These are phyloP conservation scores for Periophthalmodon schlosseri DNA, from an alignment of 2,113 vertebrate species.

Conservation along the genomic window DNA sequence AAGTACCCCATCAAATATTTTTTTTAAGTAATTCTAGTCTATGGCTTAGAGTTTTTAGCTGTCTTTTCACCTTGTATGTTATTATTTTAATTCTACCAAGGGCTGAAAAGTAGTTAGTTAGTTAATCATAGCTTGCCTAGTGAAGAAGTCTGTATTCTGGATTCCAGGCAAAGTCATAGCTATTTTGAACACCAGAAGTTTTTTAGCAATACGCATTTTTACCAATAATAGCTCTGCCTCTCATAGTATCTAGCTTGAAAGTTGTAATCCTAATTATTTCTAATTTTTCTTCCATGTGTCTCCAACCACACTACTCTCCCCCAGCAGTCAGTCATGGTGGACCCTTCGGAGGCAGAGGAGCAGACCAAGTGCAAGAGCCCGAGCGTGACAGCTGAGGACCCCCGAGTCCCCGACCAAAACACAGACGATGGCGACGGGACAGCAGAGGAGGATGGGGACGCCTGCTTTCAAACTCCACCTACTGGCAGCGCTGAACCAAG, in stretches of 20 bases:
- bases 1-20: background rate
- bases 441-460: conserved; percentile 61
- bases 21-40: background rate
- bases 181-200: background rate
- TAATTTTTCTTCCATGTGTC: conserved; percentile 24
- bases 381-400: conserved; percentile 58
- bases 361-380: conserved; percentile 70
- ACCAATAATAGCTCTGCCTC: background rate
- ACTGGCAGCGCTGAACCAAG: conserved; percentile 60
- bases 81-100: background rate
- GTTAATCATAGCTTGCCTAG: too few species aligned
- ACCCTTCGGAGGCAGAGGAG: conserved; percentile 78
- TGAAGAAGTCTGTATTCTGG: too few species aligned
- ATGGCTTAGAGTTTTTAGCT: too few species aligned
- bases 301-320: background rate
- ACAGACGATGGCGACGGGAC: conserved; percentile 48
- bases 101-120: too few species aligned
- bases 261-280: conserved; percentile 55
- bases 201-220: background rate
- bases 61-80: too few species aligned
- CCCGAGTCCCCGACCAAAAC: conserved; percentile 58
- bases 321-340: conserved; percentile 75
- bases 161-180: background rate
- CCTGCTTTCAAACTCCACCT: conserved; percentile 61
- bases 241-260: conserved; percentile 7